These are phyloP conservation scores for Bovichtus diacanthus DNA, from an alignment of 2,797 vertebrate species.

Conservation along the genomic window DNA sequence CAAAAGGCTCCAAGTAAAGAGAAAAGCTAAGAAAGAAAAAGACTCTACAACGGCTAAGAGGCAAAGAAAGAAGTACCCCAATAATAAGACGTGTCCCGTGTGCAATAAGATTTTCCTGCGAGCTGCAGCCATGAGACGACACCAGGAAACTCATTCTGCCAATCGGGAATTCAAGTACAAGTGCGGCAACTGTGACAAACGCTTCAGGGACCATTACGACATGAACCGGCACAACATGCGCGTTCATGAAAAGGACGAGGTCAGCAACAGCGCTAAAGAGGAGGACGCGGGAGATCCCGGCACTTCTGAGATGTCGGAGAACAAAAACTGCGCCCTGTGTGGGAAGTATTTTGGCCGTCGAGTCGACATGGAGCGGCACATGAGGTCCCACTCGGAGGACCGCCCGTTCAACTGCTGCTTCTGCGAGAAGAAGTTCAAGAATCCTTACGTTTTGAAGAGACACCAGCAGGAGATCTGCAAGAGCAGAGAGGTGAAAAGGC, in stretches of 20 bases:
- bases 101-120: constrained; percentile 79
- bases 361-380: constrained; percentile 80
- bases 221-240: constrained; percentile 82
- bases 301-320: constrained; percentile 48
- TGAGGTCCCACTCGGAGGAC: constrained; percentile 83
- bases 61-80: constrained; percentile 71
- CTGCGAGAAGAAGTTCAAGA: constrained; percentile 82
- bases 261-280: background rate
- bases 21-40: constrained; percentile 45
- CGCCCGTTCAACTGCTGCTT: constrained; percentile 74
- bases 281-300: constrained; percentile 43
- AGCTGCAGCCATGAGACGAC: constrained; percentile 80
- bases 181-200: constrained; percentile 77
- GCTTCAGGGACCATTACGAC: constrained; percentile 82
- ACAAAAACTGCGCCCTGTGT: constrained; percentile 75
- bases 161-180: constrained; percentile 79
- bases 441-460: constrained; percentile 76
- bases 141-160: constrained; percentile 78
- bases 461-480: constrained; percentile 82
- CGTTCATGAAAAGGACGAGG: constrained; percentile 73
- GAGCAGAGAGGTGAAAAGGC: constrained; percentile 65
- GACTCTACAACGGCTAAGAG: constrained; percentile 38
- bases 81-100: constrained; percentile 76
- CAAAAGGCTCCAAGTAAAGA: constrained; percentile 74
- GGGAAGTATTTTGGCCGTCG: constrained; percentile 79